These are phyloP conservation scores for Drosophila paranaensis DNA, from an alignment of 2,888 invertebrate genomes.

Conservation along the genomic window DNA sequence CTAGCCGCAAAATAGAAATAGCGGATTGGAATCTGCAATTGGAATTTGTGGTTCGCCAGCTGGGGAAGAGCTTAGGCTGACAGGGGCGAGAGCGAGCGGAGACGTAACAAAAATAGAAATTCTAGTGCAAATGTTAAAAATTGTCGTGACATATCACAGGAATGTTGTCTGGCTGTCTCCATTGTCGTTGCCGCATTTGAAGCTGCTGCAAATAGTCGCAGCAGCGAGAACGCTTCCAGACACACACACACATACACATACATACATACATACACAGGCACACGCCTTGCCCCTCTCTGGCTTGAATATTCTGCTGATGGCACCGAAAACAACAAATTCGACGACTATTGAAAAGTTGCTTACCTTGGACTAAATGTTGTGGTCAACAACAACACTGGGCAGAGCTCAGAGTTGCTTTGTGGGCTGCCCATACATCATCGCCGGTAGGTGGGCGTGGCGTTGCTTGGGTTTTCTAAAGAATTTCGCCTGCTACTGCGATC, in stretches of 20 bases:
- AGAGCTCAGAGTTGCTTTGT: slow-evolving; percentile 24
- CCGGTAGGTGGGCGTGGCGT: slow-evolving; percentile 54
- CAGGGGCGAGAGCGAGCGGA: background rate
- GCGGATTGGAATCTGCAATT: slow-evolving; percentile 26
- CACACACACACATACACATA: slow-evolving; percentile 15
- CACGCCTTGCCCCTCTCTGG: background rate
- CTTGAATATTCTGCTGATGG: slow-evolving; percentile 43
- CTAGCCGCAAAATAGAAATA: slow-evolving; percentile 19
- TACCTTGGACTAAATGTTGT: slow-evolving; percentile 77
- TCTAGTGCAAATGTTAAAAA: slow-evolving; percentile 69
- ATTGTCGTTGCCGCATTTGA: slow-evolving; percentile 17
- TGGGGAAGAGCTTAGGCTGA: slow-evolving; percentile 4
- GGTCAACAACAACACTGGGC: slow-evolving; percentile 43
- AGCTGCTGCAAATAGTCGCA: slow-evolving; percentile 36
- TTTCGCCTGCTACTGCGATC: slow-evolving; percentile 64
- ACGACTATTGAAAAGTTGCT: slow-evolving; percentile 59
- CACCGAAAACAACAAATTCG: slow-evolving; percentile 41
- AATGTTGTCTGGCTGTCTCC: slow-evolving; percentile 57
- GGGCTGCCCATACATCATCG: slow-evolving; percentile 63
- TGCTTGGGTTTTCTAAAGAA: slow-evolving; percentile 66
- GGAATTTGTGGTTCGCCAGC: slow-evolving; percentile 13
- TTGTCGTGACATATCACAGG: slow-evolving; percentile 67
- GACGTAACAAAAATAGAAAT: slow-evolving; percentile 63
- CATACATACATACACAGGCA: background rate
- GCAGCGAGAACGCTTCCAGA: slow-evolving; percentile 53